Evolutionary conservation across 2,888 invertebrate species (phyloP), one percentile per base, ranked within the genome.

Genomic region (Ypsolopha scabrella): DNA sequence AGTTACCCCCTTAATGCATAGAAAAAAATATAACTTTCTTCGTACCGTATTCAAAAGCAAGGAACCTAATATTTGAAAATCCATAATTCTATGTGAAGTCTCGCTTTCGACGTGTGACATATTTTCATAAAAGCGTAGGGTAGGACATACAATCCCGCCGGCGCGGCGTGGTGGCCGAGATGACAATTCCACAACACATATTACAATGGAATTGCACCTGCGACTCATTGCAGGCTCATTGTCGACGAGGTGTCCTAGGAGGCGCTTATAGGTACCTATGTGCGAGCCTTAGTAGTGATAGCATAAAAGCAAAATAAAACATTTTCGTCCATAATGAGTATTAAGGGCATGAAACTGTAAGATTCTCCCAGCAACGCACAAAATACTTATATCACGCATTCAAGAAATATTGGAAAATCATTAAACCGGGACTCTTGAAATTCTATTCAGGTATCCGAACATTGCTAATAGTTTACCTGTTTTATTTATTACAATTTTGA

Each of bases 141-240:
- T 9, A 13, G 39, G 34, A 34, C 44, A 44, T 47, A 51, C 39
- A 51, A 51, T 51, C 38, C 35, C 39, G 13, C 24, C 14, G 8
- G 9, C 24, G n/a, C 48, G 43, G 2, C 2, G 24, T 4, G 24
- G 24, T 4, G 24, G 24, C 24, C 24, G 7, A 7, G 50, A 41
- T 43, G 46, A 51, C 51, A 51, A 47, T 41, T 36, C 47, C 50
- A 24, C 24, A n/a, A 36, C 50, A 41, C 51, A 47, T 47, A 51
- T 51, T 51, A 51, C 51, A 39, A 46, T 38, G 33, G 34, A 11
- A 14, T 8, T 37, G 46, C 51, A 51, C 51, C 51, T 51, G 51
- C 47, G 51, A 50, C 50, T 50, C 50, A 50, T 50, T 50, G 50
- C 43, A 2, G 36, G 34, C 43, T 41, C 41, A 41, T 50, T 41